Conservation (phyloP, 2,888 invertebrate species). For the Terebella lapidaria region DNA sequence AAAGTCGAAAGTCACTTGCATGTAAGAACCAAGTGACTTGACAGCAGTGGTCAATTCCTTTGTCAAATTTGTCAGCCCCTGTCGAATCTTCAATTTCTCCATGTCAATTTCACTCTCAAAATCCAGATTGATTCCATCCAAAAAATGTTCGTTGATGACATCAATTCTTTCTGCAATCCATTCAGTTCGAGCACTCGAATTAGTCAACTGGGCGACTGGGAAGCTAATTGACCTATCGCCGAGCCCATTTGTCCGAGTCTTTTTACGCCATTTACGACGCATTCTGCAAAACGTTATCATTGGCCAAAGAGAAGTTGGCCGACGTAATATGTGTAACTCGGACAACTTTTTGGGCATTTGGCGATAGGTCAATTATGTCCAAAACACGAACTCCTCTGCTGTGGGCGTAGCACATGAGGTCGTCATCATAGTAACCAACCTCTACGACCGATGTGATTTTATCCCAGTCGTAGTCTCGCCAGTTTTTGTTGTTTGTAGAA, state of each 20-base stretch:
- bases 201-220: slow-evolving; percentile 28
- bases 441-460: background rate
- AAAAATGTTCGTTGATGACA: slow-evolving; percentile 30
- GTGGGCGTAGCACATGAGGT: background rate
- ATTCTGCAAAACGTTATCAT: no score
- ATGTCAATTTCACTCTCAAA: slow-evolving; percentile 45
- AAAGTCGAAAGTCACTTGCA: slow-evolving; percentile 52
- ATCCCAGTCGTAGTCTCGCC: background rate
- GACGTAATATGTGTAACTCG: no score
- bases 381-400: background rate
- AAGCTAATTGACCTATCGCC: slow-evolving; percentile 35
- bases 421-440: background rate
- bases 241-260: no score
- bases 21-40: slow-evolving; percentile 35
- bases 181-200: slow-evolving; percentile 23
- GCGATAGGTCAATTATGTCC: slow-evolving; percentile 19
- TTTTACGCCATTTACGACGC: no score
- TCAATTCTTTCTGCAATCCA: slow-evolving; percentile 40
- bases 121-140: slow-evolving; percentile 53
- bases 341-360: no score
- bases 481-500: slow-evolving; percentile 27
- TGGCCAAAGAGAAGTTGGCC: no score
- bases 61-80: slow-evolving; percentile 43
- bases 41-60: slow-evolving; percentile 36
- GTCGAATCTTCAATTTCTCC: slow-evolving; percentile 25